Percentiles rank a stretch among this genome's conserved stretches.
Evolutionary conservation across 2,113 vertebrate genomes (phyloP).

Genomic region (Ophiodon elongatus): DNA sequence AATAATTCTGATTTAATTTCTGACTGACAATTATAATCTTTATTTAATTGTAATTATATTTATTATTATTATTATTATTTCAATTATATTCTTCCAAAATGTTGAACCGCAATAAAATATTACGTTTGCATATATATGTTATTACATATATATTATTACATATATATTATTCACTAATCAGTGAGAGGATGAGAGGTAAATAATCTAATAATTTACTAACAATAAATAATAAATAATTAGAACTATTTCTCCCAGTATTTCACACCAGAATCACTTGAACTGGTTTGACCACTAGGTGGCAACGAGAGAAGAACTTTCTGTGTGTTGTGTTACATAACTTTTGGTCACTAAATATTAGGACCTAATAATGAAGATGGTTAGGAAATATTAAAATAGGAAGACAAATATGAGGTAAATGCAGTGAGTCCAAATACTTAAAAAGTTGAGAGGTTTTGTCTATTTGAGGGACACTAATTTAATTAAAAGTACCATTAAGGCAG

Average conservation of each 20-base stretch:
- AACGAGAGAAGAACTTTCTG: not conserved
- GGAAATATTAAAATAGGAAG: not conserved
- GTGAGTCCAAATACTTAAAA: not conserved
- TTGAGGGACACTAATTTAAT: not conserved
- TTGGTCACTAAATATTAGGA: conserved; percentile 13
- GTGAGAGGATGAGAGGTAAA: not conserved
- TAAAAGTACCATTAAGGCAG: not conserved
- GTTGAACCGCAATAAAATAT: too few relatives aligned
- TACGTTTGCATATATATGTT: too few relatives aligned
- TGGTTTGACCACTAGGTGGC: conserved; percentile 47
- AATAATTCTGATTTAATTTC: too few relatives aligned
- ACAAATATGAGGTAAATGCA: not conserved
- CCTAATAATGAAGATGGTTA: conserved; percentile 1
- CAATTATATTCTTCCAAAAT: not conserved
- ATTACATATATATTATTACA: too few relatives aligned
- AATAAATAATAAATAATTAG: not conserved
- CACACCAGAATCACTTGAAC: not conserved
- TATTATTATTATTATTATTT: not conserved
- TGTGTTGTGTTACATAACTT: conserved; percentile 47
- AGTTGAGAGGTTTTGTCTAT: not conserved
- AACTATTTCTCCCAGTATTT: not conserved
- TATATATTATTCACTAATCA: too few relatives aligned
- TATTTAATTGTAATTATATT: not conserved
- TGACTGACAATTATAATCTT: not conserved
- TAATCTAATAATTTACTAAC: not conserved